These are phyloP conservation scores for Megastigmus dorsalis DNA, from an alignment of 2,888 invertebrate species.

Conservation along the genomic window DNA sequence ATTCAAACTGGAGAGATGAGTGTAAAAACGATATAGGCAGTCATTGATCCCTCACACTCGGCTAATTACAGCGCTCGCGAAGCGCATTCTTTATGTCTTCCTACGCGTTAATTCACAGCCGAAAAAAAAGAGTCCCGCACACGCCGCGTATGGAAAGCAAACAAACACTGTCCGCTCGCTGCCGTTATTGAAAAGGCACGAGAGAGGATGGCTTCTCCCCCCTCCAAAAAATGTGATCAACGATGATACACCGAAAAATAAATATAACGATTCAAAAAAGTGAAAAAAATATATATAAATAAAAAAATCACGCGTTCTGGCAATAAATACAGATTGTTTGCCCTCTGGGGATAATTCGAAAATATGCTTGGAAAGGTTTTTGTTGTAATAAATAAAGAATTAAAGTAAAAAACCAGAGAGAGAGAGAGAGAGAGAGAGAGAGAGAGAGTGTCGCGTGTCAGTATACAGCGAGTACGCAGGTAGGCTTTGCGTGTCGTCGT, in stretches of 20 bases:
- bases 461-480: too few species aligned
- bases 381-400: conserved; percentile 29
- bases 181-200: conserved; percentile 13
- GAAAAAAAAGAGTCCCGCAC: background rate
- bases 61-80: too few species aligned
- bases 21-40: too few species aligned
- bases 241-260: background rate
- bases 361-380: conserved; percentile 25
- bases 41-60: background rate
- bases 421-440: background rate
- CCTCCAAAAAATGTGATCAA: background rate
- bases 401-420: too few species aligned
- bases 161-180: background rate
- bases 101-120: background rate
- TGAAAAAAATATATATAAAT: too few species aligned
- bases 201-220: background rate
- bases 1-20: too few species aligned
- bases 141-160: background rate
- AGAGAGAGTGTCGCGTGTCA: conserved; percentile 8
- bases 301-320: conserved; percentile 1
- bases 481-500: background rate
- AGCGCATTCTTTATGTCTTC: background rate
- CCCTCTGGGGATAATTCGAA: conserved; percentile 37
- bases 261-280: conserved; percentile 2
- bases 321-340: conserved; percentile 35